Evolutionary conservation across 2,797 vertebrate species (phyloP).

Genomic region (Dendrocincla tyrannina): DNA sequence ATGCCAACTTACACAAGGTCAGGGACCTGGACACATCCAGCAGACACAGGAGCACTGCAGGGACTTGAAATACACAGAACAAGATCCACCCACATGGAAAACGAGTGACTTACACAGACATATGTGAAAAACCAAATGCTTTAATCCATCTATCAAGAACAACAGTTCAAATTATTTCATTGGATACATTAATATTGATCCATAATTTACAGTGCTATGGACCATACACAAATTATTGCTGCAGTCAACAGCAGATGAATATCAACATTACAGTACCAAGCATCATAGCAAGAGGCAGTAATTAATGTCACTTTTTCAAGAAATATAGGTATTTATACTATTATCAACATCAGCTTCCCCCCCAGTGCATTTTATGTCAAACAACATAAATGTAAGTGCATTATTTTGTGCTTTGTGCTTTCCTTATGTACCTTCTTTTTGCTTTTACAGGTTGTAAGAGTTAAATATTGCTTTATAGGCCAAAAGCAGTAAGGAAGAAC

Average conservation of each 20-base stretch:
- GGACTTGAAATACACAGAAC: neutral
- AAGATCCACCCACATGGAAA: constrained; percentile 49
- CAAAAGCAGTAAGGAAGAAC: constrained; percentile 76
- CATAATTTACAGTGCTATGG: constrained; percentile 84
- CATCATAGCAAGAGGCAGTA: constrained; percentile 80
- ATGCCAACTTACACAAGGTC: neutral
- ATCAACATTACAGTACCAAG: constrained; percentile 86
- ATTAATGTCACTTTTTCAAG: constrained; percentile 80
- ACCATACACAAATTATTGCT: constrained; percentile 82
- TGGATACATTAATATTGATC: constrained; percentile 82
- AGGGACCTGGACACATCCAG: neutral
- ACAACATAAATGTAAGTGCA: constrained; percentile 80
- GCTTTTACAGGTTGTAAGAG: constrained; percentile 67
- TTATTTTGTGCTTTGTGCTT: constrained; percentile 81
- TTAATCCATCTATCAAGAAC: constrained; percentile 90
- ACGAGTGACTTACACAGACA: constrained; percentile 62
- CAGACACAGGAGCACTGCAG: neutral
- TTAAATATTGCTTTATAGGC: constrained; percentile 79
- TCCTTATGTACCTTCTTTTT: constrained; percentile 74
- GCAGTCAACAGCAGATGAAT: constrained; percentile 80
- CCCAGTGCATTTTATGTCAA: constrained; percentile 81
- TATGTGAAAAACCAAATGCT: constrained; percentile 82
- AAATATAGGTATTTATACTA: constrained; percentile 79
- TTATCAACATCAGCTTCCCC: constrained; percentile 75
- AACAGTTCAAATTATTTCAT: constrained; percentile 81